Base-by-base conservation (phyloP, 2,888 invertebrate species). In the Caradrina clavipalpis region DNA sequence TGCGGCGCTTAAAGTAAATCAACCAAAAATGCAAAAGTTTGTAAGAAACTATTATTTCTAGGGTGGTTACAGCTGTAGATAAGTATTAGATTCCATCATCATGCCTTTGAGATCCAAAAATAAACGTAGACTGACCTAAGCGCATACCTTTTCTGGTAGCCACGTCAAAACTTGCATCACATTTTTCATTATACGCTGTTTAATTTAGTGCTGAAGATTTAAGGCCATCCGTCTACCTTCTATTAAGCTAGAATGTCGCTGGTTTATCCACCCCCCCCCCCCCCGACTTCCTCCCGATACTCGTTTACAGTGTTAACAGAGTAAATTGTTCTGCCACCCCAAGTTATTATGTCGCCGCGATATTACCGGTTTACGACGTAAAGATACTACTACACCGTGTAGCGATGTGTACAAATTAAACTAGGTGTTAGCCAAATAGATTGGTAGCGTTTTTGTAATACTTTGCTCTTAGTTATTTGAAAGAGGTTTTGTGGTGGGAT, bases 351-450 rank as follows among this genome's bases (percentile, higher is more conserved):
- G 63, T 59, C 21, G 35, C 59, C 62, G 55, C 59, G 59, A 51
- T 77, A 77, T 81, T 78, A 84, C 80, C 78, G 74, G 77, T 86
- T 87, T 86, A 86, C 79, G 87, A 78, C 72, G 56, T 70, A 63
- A 62, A 73, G 67, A 69, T 63, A 61, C 67, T 63, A 58, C 74
- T 31, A 54, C 15, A 56, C 62, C 62, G 68, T 77, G 67, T 53
- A 58, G 59, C 65, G 62, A 69, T 60, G 70, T 71, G 67, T 59
- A 76, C 75, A 79, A 86, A 86, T 86, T 84, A 79, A 79, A 81
- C 69, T 58, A 42, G 31, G 61, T 55, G 70, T 45, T 65, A 53
- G 49, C 15, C 10, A 53, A 75, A 64, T 50, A 58, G 22, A 78
- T 75, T 42, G 58, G 47, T 19, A 63, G 26, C 6, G 17, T 51